These are phyloP conservation scores for Calliopum simillimum DNA, from an alignment of 2,888 invertebrate species.

Conservation along the genomic window DNA sequence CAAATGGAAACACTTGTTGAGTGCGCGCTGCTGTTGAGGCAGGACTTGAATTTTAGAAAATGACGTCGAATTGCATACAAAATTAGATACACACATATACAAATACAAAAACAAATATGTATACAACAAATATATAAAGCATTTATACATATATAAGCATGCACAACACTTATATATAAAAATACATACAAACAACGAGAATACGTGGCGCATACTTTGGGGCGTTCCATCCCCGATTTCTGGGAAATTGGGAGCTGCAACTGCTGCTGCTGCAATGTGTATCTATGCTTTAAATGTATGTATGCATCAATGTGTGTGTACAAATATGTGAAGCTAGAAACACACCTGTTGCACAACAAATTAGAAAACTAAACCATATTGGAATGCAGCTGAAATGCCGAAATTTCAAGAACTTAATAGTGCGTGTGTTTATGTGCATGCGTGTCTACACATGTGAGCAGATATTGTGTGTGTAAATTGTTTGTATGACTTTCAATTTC, in stretches of 20 bases:
- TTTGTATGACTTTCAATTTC: constrained; percentile 7
- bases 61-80: background rate
- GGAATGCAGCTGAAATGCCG: constrained; percentile 12
- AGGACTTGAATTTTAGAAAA: background rate
- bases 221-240: too few species aligned
- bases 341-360: constrained; percentile 42
- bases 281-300: background rate
- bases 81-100: background rate
- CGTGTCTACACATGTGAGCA: background rate
- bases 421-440: background rate
- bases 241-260: background rate
- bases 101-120: background rate
- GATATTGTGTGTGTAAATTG: too few species aligned
- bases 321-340: background rate
- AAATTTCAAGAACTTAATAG: constrained; percentile 29
- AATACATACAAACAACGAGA: too few species aligned
- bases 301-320: background rate
- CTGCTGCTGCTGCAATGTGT: background rate
- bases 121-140: background rate
- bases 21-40: constrained; percentile 15
- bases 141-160: too few species aligned
- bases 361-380: constrained; percentile 45
- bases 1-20: constrained; percentile 36
- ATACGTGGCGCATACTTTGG: too few species aligned
- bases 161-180: too few species aligned